A percentile compares a stretch with the other conserved stretches of the same genome.
Evolutionary conservation across 2,113 vertebrate genomes (phyloP).

Genomic region (Elephantulus edwardii): DNA sequence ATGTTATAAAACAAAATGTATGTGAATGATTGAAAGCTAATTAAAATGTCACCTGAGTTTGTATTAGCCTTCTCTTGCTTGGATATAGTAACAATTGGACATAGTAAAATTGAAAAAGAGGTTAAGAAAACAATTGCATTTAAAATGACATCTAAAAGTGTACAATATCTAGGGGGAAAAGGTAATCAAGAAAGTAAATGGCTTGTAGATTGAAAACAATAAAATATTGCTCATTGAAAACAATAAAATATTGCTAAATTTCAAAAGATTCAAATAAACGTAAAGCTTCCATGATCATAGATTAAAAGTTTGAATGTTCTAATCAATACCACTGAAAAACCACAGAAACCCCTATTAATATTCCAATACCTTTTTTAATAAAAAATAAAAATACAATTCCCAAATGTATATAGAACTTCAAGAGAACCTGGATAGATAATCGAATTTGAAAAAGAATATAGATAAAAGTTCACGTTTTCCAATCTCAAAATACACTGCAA

Average conservation of each 20-base stretch:
- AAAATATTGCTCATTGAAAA: neutral
- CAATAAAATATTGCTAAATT: neutral
- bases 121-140: neutral
- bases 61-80: too few relatives aligned
- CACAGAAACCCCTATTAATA: neutral
- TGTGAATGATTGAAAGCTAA: too few relatives aligned
- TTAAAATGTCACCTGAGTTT: too few relatives aligned
- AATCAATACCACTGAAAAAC: too few relatives aligned
- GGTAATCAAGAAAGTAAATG: neutral
- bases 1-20: too few relatives aligned
- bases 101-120: neutral
- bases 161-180: neutral
- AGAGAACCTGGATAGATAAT: neutral
- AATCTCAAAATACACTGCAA: neutral
- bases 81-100: too few relatives aligned
- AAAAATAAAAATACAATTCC: neutral
- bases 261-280: too few relatives aligned
- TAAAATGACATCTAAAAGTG: neutral
- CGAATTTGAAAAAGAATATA: neutral
- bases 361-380: neutral
- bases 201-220: neutral
- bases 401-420: neutral
- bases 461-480: neutral
- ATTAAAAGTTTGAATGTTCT: neutral
- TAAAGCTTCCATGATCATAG: neutral